Base-by-base conservation (phyloP, 2,797 vertebrate species). In the Alca torda region DNA sequence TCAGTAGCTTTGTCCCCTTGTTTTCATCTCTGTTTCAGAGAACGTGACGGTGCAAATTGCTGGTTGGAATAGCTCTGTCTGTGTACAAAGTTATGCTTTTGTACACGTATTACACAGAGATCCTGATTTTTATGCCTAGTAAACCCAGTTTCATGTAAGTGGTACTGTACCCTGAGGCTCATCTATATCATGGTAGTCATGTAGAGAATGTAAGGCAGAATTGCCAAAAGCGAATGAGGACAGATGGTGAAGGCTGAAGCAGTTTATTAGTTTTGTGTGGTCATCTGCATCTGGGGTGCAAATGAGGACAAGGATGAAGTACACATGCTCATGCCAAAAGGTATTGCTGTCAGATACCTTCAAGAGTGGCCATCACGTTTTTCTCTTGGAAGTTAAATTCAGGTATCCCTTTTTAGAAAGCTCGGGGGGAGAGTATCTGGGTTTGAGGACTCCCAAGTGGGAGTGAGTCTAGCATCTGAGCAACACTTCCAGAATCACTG, bases 111-210 rank as follows among this genome's bases (percentile, higher is more conserved):
- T 54, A 53, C 19, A 35, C n/a, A 74, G 69, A 45, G 43, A 64
- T 3, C 4, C 33, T 73, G 72, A 33, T 51, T 72, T 74, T 75
- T 80, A 7, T 53, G 25, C 20, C 16, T 37, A 16, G 28, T 30
- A 54, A 92, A 48, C 21, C 5, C 16, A 39, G 16, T 43, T 64
- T 79, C 21, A 14, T 24, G 4, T 11, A 59, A 46, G 12, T 51
- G 10, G 37, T 76, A 74, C 50, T 69, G 64, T 39, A 39, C 41
- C 33, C 45, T 53, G 12, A 41, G 46, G 13, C 31, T 91, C 33
- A 21, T 25, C 37, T 43, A 0, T 28, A 28, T 23, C 21, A 11
- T 2, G 3, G 26, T 41, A 35, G 10, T 43, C 13, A 26, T 4
- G 17, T 30, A 15, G 26, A 75, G 74, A 53, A 76, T 6, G 6